Evolutionary conservation across 1,140 invertebrate genomes (phyloP).

Genomic region (Bursaphelenchus mucronatus): DNA sequence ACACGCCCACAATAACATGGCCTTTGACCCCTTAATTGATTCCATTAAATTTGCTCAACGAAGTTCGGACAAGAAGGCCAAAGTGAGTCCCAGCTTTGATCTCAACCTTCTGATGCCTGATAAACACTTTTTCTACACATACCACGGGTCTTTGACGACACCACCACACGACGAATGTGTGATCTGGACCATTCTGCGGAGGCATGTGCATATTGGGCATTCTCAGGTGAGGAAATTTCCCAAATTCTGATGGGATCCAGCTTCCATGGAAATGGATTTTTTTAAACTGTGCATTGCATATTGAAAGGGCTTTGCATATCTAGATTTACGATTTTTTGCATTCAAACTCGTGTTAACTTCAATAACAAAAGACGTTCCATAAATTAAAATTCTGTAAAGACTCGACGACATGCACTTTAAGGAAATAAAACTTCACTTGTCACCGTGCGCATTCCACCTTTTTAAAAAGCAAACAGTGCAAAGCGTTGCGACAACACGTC

Average conservation of each 20-base stretch:
- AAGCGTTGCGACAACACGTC: no score
- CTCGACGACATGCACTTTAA: no score
- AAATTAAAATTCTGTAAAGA: no score
- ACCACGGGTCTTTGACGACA: constrained; percentile 81
- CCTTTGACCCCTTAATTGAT: constrained; percentile 47
- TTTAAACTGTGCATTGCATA: not conserved
- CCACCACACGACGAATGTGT: constrained; percentile 82
- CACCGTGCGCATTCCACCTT: no score
- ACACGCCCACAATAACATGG: constrained; percentile 33
- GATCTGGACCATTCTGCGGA: constrained; percentile 78
- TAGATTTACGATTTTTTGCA: no score
- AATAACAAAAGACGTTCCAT: no score
- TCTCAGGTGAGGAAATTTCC: not conserved
- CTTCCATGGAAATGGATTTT: not conserved
- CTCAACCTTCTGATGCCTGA: constrained; percentile 24
- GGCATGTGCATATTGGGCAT: constrained; percentile 54
- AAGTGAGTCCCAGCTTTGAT: constrained; percentile 20
- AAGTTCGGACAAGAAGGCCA: constrained; percentile 14
- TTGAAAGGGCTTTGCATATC: no score
- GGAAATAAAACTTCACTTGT: no score
- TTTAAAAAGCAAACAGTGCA: no score
- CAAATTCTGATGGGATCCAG: not conserved
- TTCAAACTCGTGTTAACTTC: no score
- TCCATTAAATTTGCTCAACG: constrained; percentile 29
- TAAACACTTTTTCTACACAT: constrained; percentile 66